Evolutionary conservation across 64 coral and sea anemone genomes (phyloP), one percentile per base, ranked within the genome.

Genomic region (Pocillopora damicornis): DNA sequence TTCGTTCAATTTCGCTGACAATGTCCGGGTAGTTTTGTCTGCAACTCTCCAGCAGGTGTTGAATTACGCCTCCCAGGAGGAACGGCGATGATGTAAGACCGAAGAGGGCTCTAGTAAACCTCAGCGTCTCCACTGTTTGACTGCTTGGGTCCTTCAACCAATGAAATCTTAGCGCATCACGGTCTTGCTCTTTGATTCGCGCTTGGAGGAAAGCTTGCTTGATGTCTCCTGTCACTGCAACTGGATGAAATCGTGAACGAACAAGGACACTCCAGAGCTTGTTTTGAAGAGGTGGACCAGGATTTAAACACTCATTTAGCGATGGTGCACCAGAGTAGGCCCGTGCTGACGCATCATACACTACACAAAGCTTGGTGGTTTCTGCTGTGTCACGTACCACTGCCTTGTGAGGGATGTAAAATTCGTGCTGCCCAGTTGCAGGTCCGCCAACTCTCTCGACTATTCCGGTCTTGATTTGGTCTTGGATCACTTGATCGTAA

Each of bases 261-360:
- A 65, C 84, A 17, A 76, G 23, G 18, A 87, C 71, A 18, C 75
- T 65, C 38, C 35, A 92, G 22, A 92, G 26, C 66, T 75, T 76
- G 58, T 88, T 92, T 34, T 88, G 91, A 13, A 88, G 73, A 11
- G 82, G 91, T 35, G 91, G 85, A 22, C 91, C 86, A 34, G 91
- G 63, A 63, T 92, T 76, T 34, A 92, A 73, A 59, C 78, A 92
- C 13, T 92, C 91, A 56, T 88, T 88, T 13, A 92, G 68, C 1
- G 91, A 92, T 12, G 86, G 91, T 51, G 91, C 35, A 20, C 58
- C 75, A 0, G 59, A 69, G 20, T 37, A 38, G 15, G 91, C 91
- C 11, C 68, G 63, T 60, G 91, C 77, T 10, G 91, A 88, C 22
- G 69, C 30, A 0, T 30, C 30, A 30, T 30, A 30, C 30, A 30